A percentile compares a stretch with the other conserved stretches of the same genome.
phyloP scores from a whole-genome alignment of 2,113 vertebrate genomes.

The Triplophysa tibetana region DNA sequence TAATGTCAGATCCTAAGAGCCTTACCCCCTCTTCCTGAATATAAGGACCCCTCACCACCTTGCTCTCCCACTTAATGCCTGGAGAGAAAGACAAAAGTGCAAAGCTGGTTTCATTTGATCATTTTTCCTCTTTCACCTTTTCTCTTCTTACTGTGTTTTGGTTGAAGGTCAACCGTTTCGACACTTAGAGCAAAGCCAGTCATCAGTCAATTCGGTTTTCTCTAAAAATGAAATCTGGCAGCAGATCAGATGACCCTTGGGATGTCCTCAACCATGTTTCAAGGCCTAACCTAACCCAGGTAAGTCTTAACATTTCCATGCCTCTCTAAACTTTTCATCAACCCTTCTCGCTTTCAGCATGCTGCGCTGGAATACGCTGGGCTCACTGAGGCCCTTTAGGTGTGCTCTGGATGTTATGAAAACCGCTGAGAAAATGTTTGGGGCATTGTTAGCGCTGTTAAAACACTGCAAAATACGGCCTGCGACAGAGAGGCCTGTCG shows the following conservation, averaged over 20 bases:
- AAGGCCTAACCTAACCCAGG: constrained; percentile 26
- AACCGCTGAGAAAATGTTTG: constrained; percentile 1
- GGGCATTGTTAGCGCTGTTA: constrained; percentile 18
- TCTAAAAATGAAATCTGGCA: constrained; percentile 21
- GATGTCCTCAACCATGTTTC: constrained; percentile 49
- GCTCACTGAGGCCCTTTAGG: constrained; percentile 1
- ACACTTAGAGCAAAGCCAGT: constrained; percentile 40
- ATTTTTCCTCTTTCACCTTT: constrained; percentile 17
- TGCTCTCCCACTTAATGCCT: constrained; percentile 32
- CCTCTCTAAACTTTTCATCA: constrained; percentile 27
- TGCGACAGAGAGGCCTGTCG: background rate
- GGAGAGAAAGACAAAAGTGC: constrained; percentile 52
- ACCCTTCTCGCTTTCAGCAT: constrained; percentile 24
- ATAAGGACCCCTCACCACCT: constrained; percentile 48
- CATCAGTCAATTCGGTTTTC: constrained; percentile 40
- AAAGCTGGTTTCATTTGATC: constrained; percentile 49
- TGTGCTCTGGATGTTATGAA: background rate
- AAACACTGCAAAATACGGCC: constrained; percentile 1
- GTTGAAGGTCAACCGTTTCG: constrained; percentile 33
- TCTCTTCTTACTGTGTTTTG: constrained; percentile 4
- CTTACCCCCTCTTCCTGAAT: constrained; percentile 60
- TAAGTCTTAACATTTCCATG: constrained; percentile 51
- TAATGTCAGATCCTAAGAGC: constrained; percentile 65
- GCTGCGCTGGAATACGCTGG: constrained; percentile 3
- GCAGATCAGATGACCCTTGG: constrained; percentile 28